These are phyloP conservation scores for Scaeva pyrastri DNA, from an alignment of 2,888 invertebrate genomes.

Conservation along the genomic window DNA sequence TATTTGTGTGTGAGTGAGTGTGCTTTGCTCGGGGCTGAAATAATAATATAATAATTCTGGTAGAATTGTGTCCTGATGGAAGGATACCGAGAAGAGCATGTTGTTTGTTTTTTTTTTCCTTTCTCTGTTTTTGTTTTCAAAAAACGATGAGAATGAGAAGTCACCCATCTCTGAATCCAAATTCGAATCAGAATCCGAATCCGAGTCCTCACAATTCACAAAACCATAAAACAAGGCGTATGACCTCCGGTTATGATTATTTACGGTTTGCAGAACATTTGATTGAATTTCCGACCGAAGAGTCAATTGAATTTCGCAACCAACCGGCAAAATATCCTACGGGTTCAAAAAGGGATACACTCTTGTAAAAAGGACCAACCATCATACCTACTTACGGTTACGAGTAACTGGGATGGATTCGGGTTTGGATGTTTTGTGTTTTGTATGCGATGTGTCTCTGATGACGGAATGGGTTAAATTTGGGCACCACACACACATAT, in stretches of 20 bases:
- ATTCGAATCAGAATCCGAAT: too few relatives aligned
- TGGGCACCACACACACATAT: not conserved
- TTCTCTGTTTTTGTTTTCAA: not conserved
- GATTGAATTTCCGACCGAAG: constrained; percentile 75
- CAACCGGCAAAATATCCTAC: constrained; percentile 61
- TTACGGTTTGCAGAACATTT: constrained; percentile 69
- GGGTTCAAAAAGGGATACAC: constrained; percentile 54
- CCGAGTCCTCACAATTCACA: not conserved
- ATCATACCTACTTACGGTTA: constrained; percentile 4
- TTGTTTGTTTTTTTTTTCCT: constrained; percentile 22
- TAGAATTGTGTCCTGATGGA: not conserved
- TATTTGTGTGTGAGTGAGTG: constrained; percentile 11
- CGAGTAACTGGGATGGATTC: too few relatives aligned
- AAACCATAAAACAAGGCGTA: constrained; percentile 39
- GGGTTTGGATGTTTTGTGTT: not conserved
- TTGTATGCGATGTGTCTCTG: not conserved
- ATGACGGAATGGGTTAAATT: not conserved
- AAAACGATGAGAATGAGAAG: constrained; percentile 12
- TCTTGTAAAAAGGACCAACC: not conserved
- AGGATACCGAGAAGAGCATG: constrained; percentile 10
- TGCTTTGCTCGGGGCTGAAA: constrained; percentile 38
- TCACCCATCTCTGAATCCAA: not conserved
- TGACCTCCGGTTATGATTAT: constrained; percentile 66
- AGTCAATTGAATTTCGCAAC: constrained; percentile 71
- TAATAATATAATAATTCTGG: constrained; percentile 53